A percentile compares a stretch with the other conserved stretches of the same genome.
Conservation (phyloP, 2,113 vertebrate genomes). For the Chloropsis cyanopogon region DNA sequence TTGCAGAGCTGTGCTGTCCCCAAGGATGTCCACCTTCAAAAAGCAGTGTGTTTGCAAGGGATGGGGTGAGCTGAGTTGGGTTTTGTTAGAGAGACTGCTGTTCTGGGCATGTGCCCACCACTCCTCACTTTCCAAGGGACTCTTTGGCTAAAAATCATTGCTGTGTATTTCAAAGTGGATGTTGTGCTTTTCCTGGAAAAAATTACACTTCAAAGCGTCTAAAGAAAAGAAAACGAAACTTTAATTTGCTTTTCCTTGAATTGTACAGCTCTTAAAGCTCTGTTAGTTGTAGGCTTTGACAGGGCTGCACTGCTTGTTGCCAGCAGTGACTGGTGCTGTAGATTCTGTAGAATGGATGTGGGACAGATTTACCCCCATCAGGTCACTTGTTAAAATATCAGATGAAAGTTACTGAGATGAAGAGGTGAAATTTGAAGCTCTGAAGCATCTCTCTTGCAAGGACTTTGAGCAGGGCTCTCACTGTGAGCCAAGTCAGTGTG, state of each 20-base stretch:
- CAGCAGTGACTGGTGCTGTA: background rate
- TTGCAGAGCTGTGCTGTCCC: background rate
- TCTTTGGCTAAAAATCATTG: background rate
- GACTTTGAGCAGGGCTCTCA: background rate
- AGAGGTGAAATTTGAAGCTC: background rate
- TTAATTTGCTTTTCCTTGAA: background rate
- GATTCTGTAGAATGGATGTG: background rate
- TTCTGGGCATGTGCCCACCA: background rate
- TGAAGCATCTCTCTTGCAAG: background rate
- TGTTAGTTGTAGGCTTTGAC: background rate
- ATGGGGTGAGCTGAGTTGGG: background rate
- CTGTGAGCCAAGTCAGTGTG: background rate
- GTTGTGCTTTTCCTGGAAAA: background rate
- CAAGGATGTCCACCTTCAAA: background rate
- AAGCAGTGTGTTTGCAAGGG: background rate
- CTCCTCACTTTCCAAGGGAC: background rate
- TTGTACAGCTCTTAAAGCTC: background rate
- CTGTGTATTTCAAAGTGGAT: background rate
- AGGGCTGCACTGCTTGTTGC: background rate
- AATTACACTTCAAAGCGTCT: background rate
- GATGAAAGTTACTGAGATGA: background rate
- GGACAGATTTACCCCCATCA: background rate
- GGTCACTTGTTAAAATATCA: background rate
- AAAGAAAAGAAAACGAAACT: background rate
- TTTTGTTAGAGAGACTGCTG: background rate